Evolutionary conservation across 2,113 vertebrate species (phyloP).

Genomic region (Camarhynchus parvulus): DNA sequence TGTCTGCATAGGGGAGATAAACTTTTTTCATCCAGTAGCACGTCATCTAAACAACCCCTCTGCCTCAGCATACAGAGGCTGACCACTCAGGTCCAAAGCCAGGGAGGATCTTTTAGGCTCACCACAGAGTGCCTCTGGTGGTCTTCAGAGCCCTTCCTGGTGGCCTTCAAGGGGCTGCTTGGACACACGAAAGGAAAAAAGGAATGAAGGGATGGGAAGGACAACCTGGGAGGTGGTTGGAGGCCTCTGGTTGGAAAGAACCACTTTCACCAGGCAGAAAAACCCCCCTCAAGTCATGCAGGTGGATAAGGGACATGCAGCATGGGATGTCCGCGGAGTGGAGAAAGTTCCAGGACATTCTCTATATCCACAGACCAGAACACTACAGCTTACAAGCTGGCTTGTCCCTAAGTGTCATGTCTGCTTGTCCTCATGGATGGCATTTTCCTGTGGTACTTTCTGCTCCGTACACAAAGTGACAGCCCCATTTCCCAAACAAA

Average conservation of each 20-base stretch:
- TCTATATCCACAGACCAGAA: not conserved
- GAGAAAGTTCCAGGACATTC: not conserved
- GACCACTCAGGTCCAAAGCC: not conserved
- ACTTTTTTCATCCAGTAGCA: constrained; percentile 17
- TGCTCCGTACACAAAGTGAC: not conserved
- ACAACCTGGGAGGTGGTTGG: not conserved
- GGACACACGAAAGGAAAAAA: not conserved
- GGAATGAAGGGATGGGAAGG: not conserved
- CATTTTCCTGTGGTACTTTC: not conserved
- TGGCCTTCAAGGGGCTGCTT: not conserved
- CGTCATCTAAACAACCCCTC: not conserved
- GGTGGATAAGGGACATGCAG: not conserved
- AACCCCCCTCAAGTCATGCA: not conserved
- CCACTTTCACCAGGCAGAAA: not conserved
- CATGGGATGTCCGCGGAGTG: too few relatives aligned
- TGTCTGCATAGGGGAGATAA: not conserved
- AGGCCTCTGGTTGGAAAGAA: not conserved
- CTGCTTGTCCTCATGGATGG: not conserved
- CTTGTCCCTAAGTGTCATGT: not conserved
- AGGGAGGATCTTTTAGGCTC: not conserved
- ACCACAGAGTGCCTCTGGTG: not conserved
- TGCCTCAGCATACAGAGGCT: not conserved
- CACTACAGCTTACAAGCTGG: not conserved
- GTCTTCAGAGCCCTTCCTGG: not conserved
- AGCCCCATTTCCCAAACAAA: not conserved